Evolutionary conservation across 2,113 vertebrate species (phyloP).

Genomic region (Dryoscopus gambensis): DNA sequence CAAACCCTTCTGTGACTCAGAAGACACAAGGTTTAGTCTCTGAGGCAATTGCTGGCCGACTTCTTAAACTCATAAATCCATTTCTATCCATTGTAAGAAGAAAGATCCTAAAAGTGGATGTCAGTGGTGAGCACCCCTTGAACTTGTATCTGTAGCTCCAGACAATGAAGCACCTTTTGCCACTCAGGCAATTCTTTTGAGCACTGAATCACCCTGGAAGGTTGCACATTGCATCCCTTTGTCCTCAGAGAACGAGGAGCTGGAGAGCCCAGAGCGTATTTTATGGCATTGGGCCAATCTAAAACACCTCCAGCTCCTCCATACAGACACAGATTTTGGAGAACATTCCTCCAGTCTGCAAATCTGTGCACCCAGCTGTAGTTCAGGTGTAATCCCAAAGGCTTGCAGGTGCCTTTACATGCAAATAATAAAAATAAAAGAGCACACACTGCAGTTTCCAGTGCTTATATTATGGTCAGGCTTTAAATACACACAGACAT

Average conservation of each 20-base stretch:
- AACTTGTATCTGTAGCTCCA: neutral
- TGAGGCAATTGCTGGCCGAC: neutral
- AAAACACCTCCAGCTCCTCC: neutral
- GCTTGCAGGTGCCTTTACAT: neutral
- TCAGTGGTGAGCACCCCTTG: neutral
- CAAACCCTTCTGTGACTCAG: neutral
- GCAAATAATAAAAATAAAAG: neutral
- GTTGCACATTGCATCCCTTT: accelerated
- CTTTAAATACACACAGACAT: neutral
- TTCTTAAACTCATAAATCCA: neutral
- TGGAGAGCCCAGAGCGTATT: neutral
- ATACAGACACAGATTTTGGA: neutral
- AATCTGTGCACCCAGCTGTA: accelerated
- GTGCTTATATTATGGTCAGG: neutral
- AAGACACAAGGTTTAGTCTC: neutral
- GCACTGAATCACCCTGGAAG: neutral
- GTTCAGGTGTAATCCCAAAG: neutral
- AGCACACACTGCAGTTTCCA: neutral
- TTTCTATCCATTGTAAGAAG: neutral
- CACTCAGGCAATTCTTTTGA: neutral
- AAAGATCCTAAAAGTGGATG: neutral
- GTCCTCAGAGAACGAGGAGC: neutral
- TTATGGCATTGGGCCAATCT: accelerated
- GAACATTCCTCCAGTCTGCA: neutral
- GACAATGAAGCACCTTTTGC: neutral